phyloP scores from a whole-genome alignment of 2,888 invertebrate genomes.

The Cistogaster globosa region DNA sequence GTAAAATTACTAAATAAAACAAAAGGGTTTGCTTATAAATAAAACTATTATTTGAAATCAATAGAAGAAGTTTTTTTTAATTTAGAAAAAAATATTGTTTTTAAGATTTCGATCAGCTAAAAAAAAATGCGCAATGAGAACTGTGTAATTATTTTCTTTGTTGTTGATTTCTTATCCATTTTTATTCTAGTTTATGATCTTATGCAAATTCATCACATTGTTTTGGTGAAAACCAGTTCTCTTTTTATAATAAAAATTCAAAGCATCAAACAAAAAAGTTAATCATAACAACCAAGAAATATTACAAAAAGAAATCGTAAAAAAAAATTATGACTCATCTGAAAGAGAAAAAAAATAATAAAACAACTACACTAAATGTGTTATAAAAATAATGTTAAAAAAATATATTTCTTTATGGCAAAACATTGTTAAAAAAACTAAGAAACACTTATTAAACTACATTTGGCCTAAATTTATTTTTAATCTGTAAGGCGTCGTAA shows the following conservation, averaged over 20 bases:
- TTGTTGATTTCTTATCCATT: neutral
- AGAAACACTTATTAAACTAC: too few relatives aligned
- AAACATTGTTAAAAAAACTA: neutral
- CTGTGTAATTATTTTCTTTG: neutral
- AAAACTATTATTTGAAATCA: neutral
- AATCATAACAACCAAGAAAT: neutral
- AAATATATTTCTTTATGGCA: neutral
- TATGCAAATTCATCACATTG: conserved; percentile 46
- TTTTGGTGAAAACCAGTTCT: conserved; percentile 56
- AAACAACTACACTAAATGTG: neutral
- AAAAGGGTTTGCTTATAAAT: neutral
- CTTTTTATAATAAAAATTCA: conserved; percentile 13
- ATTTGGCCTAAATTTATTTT: neutral
- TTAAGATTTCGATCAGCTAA: neutral
- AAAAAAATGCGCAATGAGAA: neutral
- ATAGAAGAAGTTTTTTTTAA: neutral
- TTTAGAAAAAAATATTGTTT: neutral
- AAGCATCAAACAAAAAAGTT: conserved; percentile 6
- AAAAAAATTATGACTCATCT: conserved; percentile 55
- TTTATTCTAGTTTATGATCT: conserved; percentile 39
- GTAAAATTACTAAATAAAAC: neutral
- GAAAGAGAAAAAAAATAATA: neutral
- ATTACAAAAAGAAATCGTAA: conserved; percentile 35
- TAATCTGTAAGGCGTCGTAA: too few relatives aligned
- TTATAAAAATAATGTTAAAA: too few relatives aligned